A percentile compares a stretch with the other conserved stretches of the same genome.
phyloP scores from a whole-genome alignment of 2,888 invertebrate species.

The Tiphia femorata region DNA sequence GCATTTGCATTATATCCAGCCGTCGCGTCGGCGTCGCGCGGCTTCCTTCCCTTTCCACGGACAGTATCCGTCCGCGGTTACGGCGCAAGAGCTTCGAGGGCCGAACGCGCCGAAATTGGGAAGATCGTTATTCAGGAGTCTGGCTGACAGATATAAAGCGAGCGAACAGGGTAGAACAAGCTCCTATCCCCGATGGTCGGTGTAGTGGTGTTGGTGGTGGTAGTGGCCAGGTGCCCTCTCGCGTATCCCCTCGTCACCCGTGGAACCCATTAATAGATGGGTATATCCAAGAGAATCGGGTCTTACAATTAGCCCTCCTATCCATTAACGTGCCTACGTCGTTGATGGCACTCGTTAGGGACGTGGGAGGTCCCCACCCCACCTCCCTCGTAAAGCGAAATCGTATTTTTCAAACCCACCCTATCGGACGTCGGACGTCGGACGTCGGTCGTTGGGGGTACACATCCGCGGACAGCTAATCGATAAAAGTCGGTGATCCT shows the following conservation, averaged over 20 bases:
- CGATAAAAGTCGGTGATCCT: constrained; percentile 8
- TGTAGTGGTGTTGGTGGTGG: too few relatives aligned
- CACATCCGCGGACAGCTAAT: background rate
- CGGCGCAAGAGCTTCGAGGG: constrained; percentile 41
- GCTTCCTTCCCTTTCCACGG: too few relatives aligned
- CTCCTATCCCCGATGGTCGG: constrained; percentile 23
- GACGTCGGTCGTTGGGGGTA: too few relatives aligned
- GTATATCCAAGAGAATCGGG: constrained; percentile 5
- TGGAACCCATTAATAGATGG: constrained; percentile 28
- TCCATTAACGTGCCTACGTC: constrained; percentile 5
- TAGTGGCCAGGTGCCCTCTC: too few relatives aligned
- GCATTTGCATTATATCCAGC: constrained; percentile 48
- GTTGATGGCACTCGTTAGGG: background rate
- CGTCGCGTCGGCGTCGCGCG: too few relatives aligned
- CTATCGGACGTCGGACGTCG: too few relatives aligned
- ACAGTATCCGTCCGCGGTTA: constrained; percentile 48
- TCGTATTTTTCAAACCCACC: constrained; percentile 13
- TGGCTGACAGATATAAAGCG: constrained; percentile 30
- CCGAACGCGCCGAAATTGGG: constrained; percentile 39
- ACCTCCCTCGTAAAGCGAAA: constrained; percentile 15
- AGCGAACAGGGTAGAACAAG: constrained; percentile 1
- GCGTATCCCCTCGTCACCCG: constrained; percentile 17
- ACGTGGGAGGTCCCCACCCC: too few relatives aligned
- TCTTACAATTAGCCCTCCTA: constrained; percentile 15
- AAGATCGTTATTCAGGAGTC: constrained; percentile 49